Evolutionary conservation across 2,888 invertebrate genomes (phyloP), one percentile per base, ranked within the genome.

Genomic region (Electrophaes corylata): DNA sequence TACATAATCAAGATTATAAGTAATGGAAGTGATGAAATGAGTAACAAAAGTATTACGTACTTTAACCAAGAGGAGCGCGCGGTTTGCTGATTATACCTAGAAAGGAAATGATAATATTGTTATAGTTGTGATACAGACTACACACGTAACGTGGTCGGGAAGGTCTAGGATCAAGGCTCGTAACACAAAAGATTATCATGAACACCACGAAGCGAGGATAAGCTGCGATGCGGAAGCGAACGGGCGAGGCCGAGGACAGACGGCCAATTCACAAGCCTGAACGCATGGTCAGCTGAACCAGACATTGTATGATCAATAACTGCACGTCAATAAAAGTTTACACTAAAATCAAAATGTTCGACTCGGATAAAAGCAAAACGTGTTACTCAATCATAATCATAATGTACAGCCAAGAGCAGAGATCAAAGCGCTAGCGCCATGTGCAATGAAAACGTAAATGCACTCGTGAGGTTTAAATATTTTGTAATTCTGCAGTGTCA

Each of bases 1-100:
- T 48, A 58, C 43, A 37, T 41, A 48, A 56, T 56, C 44, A 62
- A 57, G 57, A 58, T 64, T 60, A 70, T 62, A 64, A 47, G 35
- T 65, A 64, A 47, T 40, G 35, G 12, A 50, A 59, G 50, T 53
- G 35, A 54, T 59, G 55, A 60, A 76, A 71, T 57, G 60, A 70
- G 72, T 69, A 78, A 79, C 73, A 71, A 81, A 81, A 77, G 69
- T 74, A 75, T 86, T 91, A 91, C 90, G 90, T 91, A 91, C 90
- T 91, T 91, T 72, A 90, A 82, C 86, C 89, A 88, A 84, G 90
- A 88, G 75, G 88, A 83, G 82, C 90, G 89, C 84, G 87, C 89
- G 84, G 86, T 85, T 88, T 88, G 90, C 84, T 91, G 90, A 84
- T 88, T 90, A 91, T 91, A 91, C 90, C 90, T 91, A 90, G 90